Base-by-base conservation (phyloP, 2,888 invertebrate species). In the Tethea ocularis region DNA sequence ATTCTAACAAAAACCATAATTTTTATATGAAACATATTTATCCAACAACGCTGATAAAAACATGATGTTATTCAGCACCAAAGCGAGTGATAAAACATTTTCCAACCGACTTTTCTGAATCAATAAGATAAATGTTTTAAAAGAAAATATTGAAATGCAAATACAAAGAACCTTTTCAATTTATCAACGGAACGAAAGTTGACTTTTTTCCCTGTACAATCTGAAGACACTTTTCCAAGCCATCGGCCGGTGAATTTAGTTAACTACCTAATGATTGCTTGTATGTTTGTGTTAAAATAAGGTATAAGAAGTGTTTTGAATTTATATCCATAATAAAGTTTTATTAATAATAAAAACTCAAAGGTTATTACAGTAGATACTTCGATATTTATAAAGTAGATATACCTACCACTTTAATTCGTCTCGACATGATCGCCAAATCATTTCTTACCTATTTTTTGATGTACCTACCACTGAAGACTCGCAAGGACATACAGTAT, bases 141-240 rank as follows among this genome's bases (percentile, higher is more conserved):
- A 61, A 57, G 52, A 72, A 67, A 64, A 65, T 65, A 63, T 66
- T 62, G 57, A 38, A 63, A 68, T 68, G 65, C 57, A 70, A 73
- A 72, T 64, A 71, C 51, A 62, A 52, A 65, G 61, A 62, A 58
- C 63, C 59, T 65, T 68, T 75, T 69, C 73, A 75, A 72, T 71
- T 74, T 75, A 63, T 69, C 60, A 66, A 52, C 38, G 17, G 8
- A 62, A 54, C 23, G 54, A 24, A 33, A 17, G 41, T 41, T 7
- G 41, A 41, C 8, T 5, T 15, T 41, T 41, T 41, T 41, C 17
- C 41, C 15, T 41, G 41, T n/a, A 41, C 41, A 17, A 4, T 41
- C 1, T 15, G 7, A n/a, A 17, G 38, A 41, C n/a, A 41, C 38
- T 41, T 17, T 41, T n/a, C 8, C n/a, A 41, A 17, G 17, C 15